These are phyloP conservation scores for Sciurus niger DNA, from an alignment of 2,113 vertebrate species.

Conservation along the genomic window DNA sequence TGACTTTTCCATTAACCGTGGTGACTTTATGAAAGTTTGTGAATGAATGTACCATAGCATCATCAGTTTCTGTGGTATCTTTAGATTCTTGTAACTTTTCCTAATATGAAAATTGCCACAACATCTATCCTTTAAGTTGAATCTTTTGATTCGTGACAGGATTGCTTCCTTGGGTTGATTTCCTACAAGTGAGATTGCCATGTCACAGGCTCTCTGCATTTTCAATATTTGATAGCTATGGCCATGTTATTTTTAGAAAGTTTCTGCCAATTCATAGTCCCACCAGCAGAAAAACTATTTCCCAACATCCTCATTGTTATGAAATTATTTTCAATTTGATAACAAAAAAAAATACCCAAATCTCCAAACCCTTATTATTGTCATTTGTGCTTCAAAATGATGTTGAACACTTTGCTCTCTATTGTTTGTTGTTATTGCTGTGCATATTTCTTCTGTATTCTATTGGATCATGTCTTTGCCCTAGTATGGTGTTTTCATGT, in stretches of 20 bases:
- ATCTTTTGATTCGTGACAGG: not conserved
- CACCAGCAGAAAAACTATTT: conserved; percentile 15
- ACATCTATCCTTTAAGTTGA: conserved; percentile 6
- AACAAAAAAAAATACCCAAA: not conserved
- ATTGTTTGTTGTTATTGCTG: not conserved
- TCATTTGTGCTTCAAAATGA: not conserved
- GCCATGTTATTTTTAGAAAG: conserved; percentile 46
- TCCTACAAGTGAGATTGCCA: conserved; percentile 4
- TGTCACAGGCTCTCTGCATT: not conserved
- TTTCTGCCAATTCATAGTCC: not conserved
- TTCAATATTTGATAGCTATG: conserved; percentile 5
- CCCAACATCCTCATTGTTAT: not conserved
- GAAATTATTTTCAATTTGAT: conserved; percentile 42
- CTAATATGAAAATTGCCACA: not conserved
- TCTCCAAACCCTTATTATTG: not conserved
- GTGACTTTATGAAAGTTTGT: conserved; percentile 9
- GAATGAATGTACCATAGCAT: not conserved
- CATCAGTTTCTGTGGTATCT: not conserved
- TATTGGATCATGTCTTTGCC: not conserved
- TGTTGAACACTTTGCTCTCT: not conserved
- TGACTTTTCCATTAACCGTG: not conserved
- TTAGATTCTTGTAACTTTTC: conserved; percentile 30
- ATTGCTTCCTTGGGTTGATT: conserved; percentile 14
- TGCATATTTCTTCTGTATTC: not conserved
- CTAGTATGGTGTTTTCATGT: not conserved